These are phyloP conservation scores for Lepidotrigona ventralis DNA, from an alignment of 1,140 invertebrate species.

Conservation along the genomic window DNA sequence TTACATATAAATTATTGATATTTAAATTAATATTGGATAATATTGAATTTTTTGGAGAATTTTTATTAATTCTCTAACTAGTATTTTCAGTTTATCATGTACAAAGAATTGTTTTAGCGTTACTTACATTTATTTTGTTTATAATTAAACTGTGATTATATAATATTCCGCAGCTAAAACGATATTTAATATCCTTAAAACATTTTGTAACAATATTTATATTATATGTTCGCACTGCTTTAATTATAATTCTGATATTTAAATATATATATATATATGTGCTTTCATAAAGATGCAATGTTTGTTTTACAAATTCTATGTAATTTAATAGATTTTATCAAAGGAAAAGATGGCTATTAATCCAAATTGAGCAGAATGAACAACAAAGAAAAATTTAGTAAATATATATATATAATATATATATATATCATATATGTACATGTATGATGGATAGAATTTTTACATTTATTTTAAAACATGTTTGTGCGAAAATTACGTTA, in stretches of 20 bases:
- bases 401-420: conserved; percentile 35
- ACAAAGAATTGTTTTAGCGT: background rate
- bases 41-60: no score
- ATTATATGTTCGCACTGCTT: background rate
- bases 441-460: background rate
- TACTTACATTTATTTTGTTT: background rate
- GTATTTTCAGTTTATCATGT: background rate
- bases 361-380: conserved; percentile 48
- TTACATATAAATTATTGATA: background rate
- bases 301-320: background rate
- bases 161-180: background rate
- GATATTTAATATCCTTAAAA: background rate
- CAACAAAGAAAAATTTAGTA: conserved; percentile 33
- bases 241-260: conserved; percentile 2
- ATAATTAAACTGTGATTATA: background rate
- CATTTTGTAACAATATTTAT: background rate
- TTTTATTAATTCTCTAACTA: no score
- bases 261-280: conserved; percentile 15
- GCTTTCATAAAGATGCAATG: background rate
- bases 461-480: background rate
- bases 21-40: background rate
- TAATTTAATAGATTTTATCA: background rate
- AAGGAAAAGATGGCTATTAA: background rate
- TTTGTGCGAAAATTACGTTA: background rate
- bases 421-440: background rate